Percentiles rank a stretch among this genome's conserved stretches.
These are phyloP conservation scores for Callionymus lyra DNA, from an alignment of 2,113 vertebrate species.

Conservation along the genomic window DNA sequence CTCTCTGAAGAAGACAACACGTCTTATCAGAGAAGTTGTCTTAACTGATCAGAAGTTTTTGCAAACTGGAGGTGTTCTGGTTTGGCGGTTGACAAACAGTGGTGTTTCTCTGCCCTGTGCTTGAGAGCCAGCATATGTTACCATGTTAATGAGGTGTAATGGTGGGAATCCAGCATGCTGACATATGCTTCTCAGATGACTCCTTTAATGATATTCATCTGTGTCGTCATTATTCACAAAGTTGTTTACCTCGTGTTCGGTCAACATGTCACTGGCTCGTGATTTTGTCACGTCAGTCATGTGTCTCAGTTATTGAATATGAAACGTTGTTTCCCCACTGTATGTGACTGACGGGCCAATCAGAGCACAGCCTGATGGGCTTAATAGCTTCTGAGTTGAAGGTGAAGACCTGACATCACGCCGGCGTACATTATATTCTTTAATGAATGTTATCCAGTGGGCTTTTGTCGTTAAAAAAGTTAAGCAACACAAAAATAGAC, in stretches of 20 bases:
- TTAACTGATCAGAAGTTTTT: slow-evolving; percentile 9
- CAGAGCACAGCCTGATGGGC: slow-evolving; percentile 21
- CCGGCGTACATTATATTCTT: slow-evolving; percentile 10
- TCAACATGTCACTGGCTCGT: slow-evolving; percentile 58
- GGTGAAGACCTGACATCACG: slow-evolving; percentile 28
- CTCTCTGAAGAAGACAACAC: background rate
- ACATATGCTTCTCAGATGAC: slow-evolving; percentile 66
- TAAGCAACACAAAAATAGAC: slow-evolving; percentile 79
- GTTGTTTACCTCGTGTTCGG: slow-evolving; percentile 66
- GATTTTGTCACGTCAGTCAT: slow-evolving; percentile 66
- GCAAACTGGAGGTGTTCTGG: slow-evolving; percentile 22
- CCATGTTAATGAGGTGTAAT: slow-evolving; percentile 69
- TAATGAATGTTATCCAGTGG: slow-evolving; percentile 29
- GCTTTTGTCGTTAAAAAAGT: slow-evolving; percentile 65
- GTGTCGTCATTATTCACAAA: slow-evolving; percentile 52
- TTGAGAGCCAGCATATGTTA: slow-evolving; percentile 67
- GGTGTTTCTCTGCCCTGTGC: slow-evolving; percentile 52
- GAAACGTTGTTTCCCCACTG: slow-evolving; percentile 33
- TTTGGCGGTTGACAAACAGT: slow-evolving; percentile 56
- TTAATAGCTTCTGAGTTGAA: background rate
- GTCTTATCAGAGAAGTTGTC: background rate
- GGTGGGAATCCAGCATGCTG: slow-evolving; percentile 65
- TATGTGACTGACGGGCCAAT: slow-evolving; percentile 17
- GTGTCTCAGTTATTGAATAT: slow-evolving; percentile 63
- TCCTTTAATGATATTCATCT: slow-evolving; percentile 66